These are phyloP conservation scores for Sinotaia quadrata DNA, from an alignment of 2,888 invertebrate genomes.

Conservation along the genomic window DNA sequence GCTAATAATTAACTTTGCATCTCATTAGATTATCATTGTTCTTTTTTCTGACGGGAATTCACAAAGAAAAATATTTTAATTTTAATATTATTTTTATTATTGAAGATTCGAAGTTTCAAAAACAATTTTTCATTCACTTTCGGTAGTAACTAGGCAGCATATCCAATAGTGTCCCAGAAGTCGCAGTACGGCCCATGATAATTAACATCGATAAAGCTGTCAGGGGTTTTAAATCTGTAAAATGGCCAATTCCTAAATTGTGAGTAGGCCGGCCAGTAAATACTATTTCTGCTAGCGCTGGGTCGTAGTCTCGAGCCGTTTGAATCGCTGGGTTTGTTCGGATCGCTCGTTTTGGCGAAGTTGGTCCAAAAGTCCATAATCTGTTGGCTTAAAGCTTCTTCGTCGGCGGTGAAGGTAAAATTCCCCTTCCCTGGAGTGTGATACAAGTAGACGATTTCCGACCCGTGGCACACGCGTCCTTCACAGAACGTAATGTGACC, in stretches of 20 bases:
- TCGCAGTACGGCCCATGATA: slow-evolving; percentile 49
- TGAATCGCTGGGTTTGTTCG: slow-evolving; percentile 40
- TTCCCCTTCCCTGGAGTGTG: slow-evolving; percentile 46
- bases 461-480: slow-evolving; percentile 60
- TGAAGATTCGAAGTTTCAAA: too few species aligned
- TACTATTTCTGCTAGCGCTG: too few species aligned
- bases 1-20: too few species aligned
- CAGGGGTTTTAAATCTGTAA: slow-evolving; percentile 49
- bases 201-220: slow-evolving; percentile 35
- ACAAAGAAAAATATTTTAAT: too few species aligned
- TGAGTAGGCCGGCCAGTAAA: slow-evolving; percentile 50
- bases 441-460: slow-evolving; percentile 59
- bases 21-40: too few species aligned
- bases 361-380: slow-evolving; percentile 63
- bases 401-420: slow-evolving; percentile 49
- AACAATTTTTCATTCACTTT: too few species aligned
- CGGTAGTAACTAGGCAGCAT: slow-evolving; percentile 50
- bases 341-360: slow-evolving; percentile 63
- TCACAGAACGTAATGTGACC: slow-evolving; percentile 53
- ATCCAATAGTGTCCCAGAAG: slow-evolving; percentile 62
- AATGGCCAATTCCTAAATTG: slow-evolving; percentile 30
- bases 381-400: slow-evolving; percentile 43
- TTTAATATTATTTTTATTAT: too few species aligned
- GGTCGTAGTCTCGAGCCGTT: too few species aligned
- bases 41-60: too few species aligned